phyloP scores from a whole-genome alignment of 1,140 invertebrate genomes.

The Calliphora vicina region DNA sequence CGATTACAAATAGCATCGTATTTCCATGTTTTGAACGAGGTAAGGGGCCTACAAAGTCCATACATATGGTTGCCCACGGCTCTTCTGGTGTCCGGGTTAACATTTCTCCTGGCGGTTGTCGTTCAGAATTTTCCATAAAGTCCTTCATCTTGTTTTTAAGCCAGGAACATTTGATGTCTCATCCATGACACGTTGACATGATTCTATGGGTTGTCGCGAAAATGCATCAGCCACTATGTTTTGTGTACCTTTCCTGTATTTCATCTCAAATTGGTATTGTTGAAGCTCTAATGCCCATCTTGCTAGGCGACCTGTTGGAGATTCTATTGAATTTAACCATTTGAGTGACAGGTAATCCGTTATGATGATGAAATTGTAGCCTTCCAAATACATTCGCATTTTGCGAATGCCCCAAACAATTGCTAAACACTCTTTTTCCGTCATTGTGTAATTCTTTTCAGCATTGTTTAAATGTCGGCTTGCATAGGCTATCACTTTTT shows the following conservation, averaged over 20 bases:
- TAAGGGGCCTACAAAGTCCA: conserved; percentile 18
- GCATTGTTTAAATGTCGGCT: conserved; percentile 59
- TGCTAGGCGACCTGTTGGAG: conserved; percentile 45
- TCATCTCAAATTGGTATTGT: conserved; percentile 42
- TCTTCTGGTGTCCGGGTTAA: neutral
- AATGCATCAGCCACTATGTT: conserved; percentile 8
- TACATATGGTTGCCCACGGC: neutral
- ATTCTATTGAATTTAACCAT: conserved; percentile 58
- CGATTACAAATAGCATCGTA: neutral
- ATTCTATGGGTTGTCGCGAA: neutral
- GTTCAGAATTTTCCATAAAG: neutral
- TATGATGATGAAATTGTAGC: conserved; percentile 30
- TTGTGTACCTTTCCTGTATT: conserved; percentile 20
- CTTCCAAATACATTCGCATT: conserved; percentile 63
- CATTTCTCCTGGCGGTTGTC: neutral
- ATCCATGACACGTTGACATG: neutral
- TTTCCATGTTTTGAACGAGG: conserved; percentile 11
- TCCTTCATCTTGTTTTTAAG: neutral
- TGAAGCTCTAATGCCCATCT: neutral
- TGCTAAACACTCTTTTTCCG: conserved; percentile 44
- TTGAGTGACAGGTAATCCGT: conserved; percentile 39
- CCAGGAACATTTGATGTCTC: conserved; percentile 13
- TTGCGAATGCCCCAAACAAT: conserved; percentile 65
- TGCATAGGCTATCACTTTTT: conserved; percentile 57
- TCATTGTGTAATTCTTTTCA: conserved; percentile 62